phyloP scores from a whole-genome alignment of 2,888 invertebrate genomes.

The Agrilus mali region DNA sequence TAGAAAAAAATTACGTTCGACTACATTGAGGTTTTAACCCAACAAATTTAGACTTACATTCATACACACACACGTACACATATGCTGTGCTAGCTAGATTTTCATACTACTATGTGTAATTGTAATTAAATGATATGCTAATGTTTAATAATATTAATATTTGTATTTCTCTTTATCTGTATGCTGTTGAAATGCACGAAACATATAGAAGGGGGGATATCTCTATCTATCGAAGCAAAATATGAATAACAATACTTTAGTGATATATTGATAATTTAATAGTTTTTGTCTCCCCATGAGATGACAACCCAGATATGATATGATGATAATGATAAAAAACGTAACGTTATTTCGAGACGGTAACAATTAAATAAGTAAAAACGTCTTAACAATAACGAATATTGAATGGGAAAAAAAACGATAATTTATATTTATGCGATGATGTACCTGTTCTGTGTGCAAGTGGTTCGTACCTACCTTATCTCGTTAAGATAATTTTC shows the following conservation, averaged over 20 bases:
- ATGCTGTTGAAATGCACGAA: constrained; percentile 83
- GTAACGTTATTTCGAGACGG: background rate
- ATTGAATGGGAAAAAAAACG: background rate
- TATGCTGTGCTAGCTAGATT: background rate
- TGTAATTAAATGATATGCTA: no score
- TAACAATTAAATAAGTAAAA: no score
- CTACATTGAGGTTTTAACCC: no score
- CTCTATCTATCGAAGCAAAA: constrained; percentile 4
- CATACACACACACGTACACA: background rate
- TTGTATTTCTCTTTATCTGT: constrained; percentile 40
- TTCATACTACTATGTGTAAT: no score
- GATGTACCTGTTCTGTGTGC: constrained; percentile 28
- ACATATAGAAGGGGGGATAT: constrained; percentile 69
- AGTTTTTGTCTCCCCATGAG: constrained; percentile 1
- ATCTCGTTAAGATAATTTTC: no score
- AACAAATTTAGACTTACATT: no score
- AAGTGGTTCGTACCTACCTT: constrained; percentile 23
- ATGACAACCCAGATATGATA: background rate
- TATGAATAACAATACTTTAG: constrained; percentile 5
- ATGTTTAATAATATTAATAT: background rate
- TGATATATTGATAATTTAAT: constrained; percentile 2
- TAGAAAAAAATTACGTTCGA: no score
- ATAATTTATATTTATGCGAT: constrained; percentile 26
- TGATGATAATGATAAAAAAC: background rate
- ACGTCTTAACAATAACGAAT: no score